Evolutionary conservation across 2,113 vertebrate species (phyloP), one percentile per base, ranked within the genome.

Genomic region (Plestiodon gilberti): DNA sequence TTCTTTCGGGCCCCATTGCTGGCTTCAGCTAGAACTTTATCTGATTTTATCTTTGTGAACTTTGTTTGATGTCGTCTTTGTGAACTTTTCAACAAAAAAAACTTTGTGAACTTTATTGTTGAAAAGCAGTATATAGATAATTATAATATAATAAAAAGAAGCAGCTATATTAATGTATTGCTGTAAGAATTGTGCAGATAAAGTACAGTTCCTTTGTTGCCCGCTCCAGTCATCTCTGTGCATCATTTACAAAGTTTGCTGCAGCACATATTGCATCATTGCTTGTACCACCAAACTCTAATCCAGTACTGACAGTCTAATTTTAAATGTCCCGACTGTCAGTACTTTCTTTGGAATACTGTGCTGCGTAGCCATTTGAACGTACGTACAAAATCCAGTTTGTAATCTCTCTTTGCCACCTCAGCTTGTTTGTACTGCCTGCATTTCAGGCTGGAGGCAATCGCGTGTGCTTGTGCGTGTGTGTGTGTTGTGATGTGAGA

Each of bases 401-500:
- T 52, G 33, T 85, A 40, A 71, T 20, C 55, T 70, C 10, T 65
- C 59, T 64, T 76, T 62, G 28, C 1, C 17, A 67, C 22, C 85
- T 57, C 81, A 62, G 86, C 85, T 64, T 59, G 1, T 61, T 1
- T 22, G 81, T 80, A 18, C 0, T 0, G 84, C 64, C 13, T 25
- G 0, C 55, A 84, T 77, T 0, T 0, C 48, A 75, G 71, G 43
- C 75, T 65, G 13, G 59, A 87, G 52, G 20, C 86, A 83, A 83
- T 71, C 83, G n/a, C 22, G n/a, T n/a, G n/a, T n/a, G n/a, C n/a
- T n/a, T n/a, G n/a, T n/a, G n/a, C 10, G 17, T 6, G 23, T 7
- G 3, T 14, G 4, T 8, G 55, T 67, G 88, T 85, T 84, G 82
- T 89, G 62, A 76, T 64, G 25, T 57, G 17, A 61, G 81, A 83